Conservation (phyloP, 2,797 vertebrate genomes). For the Atherinosoma microstoma region DNA sequence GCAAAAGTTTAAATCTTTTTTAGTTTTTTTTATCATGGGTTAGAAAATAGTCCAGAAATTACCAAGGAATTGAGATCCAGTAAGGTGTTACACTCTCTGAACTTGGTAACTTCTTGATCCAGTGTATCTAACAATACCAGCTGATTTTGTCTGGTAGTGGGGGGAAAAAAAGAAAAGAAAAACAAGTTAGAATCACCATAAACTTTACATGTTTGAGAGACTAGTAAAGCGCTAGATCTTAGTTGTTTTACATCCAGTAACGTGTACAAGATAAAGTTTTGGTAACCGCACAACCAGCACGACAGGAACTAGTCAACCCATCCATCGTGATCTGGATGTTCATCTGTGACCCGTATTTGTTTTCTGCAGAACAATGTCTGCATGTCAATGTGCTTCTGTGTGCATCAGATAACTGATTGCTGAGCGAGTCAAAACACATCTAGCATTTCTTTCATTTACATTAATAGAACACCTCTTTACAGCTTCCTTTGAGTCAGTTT, state of each 20-base stretch:
- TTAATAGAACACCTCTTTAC: background rate
- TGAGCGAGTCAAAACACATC: background rate
- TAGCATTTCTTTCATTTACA: background rate
- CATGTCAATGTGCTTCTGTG: background rate
- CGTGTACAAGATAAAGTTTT: background rate
- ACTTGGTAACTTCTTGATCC: conserved; percentile 97
- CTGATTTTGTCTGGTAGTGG: conserved; percentile 91
- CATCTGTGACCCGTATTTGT: background rate
- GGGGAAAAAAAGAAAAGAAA: background rate
- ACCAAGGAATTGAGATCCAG: conserved; percentile 94
- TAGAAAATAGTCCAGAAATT: conserved; percentile 54
- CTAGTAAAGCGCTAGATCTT: too few species aligned
- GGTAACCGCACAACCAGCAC: background rate
- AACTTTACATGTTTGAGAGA: too few species aligned
- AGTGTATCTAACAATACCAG: conserved; percentile 92
- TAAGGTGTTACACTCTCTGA: conserved; percentile 92
- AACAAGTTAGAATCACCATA: background rate
- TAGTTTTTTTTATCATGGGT: too few species aligned
- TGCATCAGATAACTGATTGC: background rate
- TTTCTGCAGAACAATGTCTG: background rate
- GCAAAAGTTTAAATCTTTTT: too few species aligned
- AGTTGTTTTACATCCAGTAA: background rate
- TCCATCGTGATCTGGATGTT: background rate
- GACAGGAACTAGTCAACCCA: background rate
- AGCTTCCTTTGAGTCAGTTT: background rate